Base-by-base conservation (phyloP, 30 jellyfish, hydroid and myxozoan genomes). In the Haliclystus octoradiatus region DNA sequence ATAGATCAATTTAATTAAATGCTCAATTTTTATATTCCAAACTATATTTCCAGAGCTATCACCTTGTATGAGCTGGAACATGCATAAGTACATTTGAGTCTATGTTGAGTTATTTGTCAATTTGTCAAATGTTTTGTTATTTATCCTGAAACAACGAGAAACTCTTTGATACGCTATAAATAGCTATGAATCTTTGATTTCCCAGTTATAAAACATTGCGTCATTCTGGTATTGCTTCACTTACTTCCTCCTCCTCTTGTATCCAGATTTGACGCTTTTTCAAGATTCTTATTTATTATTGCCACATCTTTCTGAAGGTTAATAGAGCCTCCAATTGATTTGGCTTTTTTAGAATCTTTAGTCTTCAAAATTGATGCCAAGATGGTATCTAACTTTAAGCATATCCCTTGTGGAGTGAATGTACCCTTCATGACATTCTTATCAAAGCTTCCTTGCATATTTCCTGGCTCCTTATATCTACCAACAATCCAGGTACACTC, bases 381-480 rank as follows among this genome's bases (percentile, higher is more conserved):
- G 15, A 47, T 47, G 14, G 14, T 47, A 47, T 47, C 14, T 47
- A n/a, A 12, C n/a, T 14, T 12, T 12, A 12, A 47, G 15, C n/a
- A n/a, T n/a, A n/a, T n/a, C n/a, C n/a, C n/a, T n/a, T n/a, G n/a
- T n/a, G n/a, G n/a, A 51, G 1, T 2, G 62, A 66, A 28, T 19
- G 31, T 66, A 66, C 95, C 95, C 40, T 70, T 84, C 40, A 27
- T 51, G 32, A 84, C 95, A 70, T 84, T 77, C 66, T 70, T 70
- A 34, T 71, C 63, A 70, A 52, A 84, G 24, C 65, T 64, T 1
- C 92, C 95, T 23, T 28, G 61, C 26, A 76, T 50, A 34, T 84
- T 84, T 1, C 95, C 95, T 22, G 84, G 81, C 15, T 76, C 32
- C 30, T 63, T 66, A 68, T 84, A 84, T 34, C 95, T 50, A 0